Percentiles rank a stretch among this genome's conserved stretches.
Evolutionary conservation across 2,797 vertebrate species (phyloP).

Genomic region (Sebastes baramenuke): DNA sequence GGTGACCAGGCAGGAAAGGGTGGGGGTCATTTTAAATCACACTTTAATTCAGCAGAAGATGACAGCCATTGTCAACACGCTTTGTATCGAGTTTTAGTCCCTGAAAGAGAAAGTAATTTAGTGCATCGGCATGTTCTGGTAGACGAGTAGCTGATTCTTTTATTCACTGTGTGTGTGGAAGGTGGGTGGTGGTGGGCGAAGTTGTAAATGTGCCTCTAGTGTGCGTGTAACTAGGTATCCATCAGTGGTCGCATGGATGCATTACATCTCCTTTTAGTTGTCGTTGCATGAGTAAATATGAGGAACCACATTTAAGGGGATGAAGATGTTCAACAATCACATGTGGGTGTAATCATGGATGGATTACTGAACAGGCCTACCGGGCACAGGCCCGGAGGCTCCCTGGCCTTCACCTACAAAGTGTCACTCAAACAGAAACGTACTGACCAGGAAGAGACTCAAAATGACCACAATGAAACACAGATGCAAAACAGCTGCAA

Average conservation of each 20-base stretch:
- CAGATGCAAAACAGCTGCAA: background rate
- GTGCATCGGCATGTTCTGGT: background rate
- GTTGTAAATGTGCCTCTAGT: background rate
- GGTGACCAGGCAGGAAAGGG: conserved; percentile 19
- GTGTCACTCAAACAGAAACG: background rate
- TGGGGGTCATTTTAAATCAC: conserved; percentile 55
- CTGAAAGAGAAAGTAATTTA: conserved; percentile 46
- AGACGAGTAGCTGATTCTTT: background rate
- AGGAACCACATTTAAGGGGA: background rate
- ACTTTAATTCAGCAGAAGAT: conserved; percentile 55
- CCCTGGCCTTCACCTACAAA: background rate
- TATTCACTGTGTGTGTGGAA: conserved; percentile 6
- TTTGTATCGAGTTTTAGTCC: conserved; percentile 35
- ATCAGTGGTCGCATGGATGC: background rate
- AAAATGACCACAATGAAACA: background rate
- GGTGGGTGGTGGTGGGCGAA: background rate
- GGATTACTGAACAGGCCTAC: background rate
- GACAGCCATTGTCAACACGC: conserved; percentile 52
- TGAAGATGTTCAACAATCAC: background rate
- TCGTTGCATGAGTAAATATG: background rate
- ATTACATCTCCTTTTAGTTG: background rate
- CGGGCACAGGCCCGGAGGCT: no score
- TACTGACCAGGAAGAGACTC: background rate
- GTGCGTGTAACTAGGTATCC: background rate
- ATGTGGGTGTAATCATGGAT: background rate